These are phyloP conservation scores for Neopelma chrysocephalum DNA, from an alignment of 2,797 vertebrate genomes.

Conservation along the genomic window DNA sequence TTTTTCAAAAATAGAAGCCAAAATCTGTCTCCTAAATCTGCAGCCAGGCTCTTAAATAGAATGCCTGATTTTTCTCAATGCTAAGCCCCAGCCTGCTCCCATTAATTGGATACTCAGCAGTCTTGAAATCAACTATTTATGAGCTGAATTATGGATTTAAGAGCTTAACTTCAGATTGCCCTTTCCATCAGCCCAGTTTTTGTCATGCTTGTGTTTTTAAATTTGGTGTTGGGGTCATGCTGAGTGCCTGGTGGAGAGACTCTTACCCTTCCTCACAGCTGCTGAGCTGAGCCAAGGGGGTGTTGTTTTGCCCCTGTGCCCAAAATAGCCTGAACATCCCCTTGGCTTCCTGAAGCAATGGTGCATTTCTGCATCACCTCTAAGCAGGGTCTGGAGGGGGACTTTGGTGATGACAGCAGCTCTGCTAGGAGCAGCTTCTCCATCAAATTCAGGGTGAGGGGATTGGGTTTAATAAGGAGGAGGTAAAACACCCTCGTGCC, in stretches of 20 bases:
- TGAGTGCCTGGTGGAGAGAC: background rate
- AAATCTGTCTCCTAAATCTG: background rate
- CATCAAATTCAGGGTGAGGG: background rate
- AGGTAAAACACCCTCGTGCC: background rate
- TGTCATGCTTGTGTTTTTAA: background rate
- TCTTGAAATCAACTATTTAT: background rate
- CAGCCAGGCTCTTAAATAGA: background rate
- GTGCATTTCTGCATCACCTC: background rate
- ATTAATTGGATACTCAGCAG: background rate
- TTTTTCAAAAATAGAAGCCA: background rate
- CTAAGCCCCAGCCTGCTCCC: background rate
- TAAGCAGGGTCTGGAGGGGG: background rate
- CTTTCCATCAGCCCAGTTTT: background rate
- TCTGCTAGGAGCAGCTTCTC: background rate
- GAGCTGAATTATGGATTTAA: background rate
- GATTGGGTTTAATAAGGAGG: background rate
- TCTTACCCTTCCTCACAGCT: background rate
- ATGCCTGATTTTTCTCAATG: background rate
- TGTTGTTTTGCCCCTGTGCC: fast-evolving
- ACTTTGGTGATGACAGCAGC: background rate
- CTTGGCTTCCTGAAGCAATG: fast-evolving
- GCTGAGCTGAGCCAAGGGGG: background rate
- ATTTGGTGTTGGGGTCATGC: background rate
- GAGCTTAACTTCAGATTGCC: background rate
- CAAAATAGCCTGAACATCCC: fast-evolving